These are phyloP conservation scores for Ectropis crepuscularia DNA, from an alignment of 2,888 invertebrate genomes.

Conservation along the genomic window DNA sequence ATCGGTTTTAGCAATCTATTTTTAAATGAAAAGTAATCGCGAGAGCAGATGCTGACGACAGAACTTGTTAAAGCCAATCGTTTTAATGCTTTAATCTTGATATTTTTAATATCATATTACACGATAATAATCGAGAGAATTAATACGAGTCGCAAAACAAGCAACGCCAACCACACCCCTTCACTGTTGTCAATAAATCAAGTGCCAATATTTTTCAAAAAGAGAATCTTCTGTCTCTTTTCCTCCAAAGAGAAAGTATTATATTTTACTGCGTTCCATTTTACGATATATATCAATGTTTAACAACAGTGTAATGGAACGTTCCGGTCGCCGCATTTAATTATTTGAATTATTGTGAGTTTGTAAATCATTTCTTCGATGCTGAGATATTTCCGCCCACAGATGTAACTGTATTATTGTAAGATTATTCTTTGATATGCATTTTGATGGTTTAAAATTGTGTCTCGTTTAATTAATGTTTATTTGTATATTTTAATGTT, in stretches of 20 bases:
- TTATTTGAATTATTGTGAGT: conserved; percentile 64
- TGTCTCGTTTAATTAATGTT: conserved; percentile 6
- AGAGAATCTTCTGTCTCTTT: conserved; percentile 30
- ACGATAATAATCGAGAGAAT: conserved; percentile 45
- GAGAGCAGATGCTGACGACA: conserved; percentile 34
- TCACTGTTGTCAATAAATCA: conserved; percentile 54
- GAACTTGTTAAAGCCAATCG: conserved; percentile 28
- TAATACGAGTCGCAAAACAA: conserved; percentile 56
- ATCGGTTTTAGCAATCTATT: conserved; percentile 6
- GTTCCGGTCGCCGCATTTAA: conserved; percentile 57
- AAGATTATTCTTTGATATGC: conserved; percentile 26
- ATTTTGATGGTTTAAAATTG: conserved; percentile 7
- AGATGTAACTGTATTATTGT: conserved; percentile 34
- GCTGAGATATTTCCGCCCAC: conserved; percentile 63
- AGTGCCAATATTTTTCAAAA: conserved; percentile 50
- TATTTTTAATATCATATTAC: conserved; percentile 44
- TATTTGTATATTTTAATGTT: conserved; percentile 20
- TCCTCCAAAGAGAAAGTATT: conserved; percentile 39
- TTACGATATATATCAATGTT: conserved; percentile 53
- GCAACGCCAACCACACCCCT: conserved; percentile 52
- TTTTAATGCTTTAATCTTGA: conserved; percentile 39
- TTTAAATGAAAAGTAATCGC: conserved; percentile 18
- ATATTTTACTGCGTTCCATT: conserved; percentile 39
- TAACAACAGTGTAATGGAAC: conserved; percentile 61
- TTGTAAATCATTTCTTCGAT: conserved; percentile 77